Evolutionary conservation across 1,140 invertebrate species (phyloP), one percentile per base, ranked within the genome.

Genomic region (Himalopsyche phryganea): DNA sequence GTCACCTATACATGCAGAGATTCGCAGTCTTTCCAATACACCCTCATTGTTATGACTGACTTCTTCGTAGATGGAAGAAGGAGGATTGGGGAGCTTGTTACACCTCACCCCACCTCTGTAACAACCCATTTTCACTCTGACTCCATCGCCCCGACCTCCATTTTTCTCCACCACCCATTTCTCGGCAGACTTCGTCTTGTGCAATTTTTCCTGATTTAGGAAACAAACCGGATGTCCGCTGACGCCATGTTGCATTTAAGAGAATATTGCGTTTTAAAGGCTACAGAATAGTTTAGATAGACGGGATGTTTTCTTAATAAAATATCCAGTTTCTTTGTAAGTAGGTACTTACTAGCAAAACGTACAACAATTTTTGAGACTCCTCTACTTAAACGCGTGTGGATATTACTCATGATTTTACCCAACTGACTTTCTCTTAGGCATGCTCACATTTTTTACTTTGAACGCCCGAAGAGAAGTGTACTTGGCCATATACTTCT

Each of bases 201-300:
- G 56, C 56, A 58, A 63, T 63, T 63, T 63, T 63, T 63, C 50
- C 51, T 51, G 61, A 63, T 63, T 63, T 63, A 55, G 51, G 61
- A 32, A 36, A 58, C 20, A 47, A 47, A 47, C 6, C 7, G 19
- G 9, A 23, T 19, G 45, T 19, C n/a, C 7, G 11, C 20, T 20
- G 15, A 19, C 45, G 15, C 38, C 38, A 40, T 40, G 15, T 40
- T 40, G 38, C 15, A 40, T 40, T 40, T 40, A n/a, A 15, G 38
- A 40, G 23, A 28, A 28, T 28, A 28, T 28, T 28, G 23, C 23
- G 23, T 28, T 28, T 28, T 9, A 20, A 20, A 47, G 13, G 15
- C 4, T 41, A 17, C 6, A 46, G 17, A 46, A 46, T 15, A 13
- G 15, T 20, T 20, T 46, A 13, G 10, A 11, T 20, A 17, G 6